Base-by-base conservation (phyloP, 2,888 invertebrate species). In the Amiota minor region DNA sequence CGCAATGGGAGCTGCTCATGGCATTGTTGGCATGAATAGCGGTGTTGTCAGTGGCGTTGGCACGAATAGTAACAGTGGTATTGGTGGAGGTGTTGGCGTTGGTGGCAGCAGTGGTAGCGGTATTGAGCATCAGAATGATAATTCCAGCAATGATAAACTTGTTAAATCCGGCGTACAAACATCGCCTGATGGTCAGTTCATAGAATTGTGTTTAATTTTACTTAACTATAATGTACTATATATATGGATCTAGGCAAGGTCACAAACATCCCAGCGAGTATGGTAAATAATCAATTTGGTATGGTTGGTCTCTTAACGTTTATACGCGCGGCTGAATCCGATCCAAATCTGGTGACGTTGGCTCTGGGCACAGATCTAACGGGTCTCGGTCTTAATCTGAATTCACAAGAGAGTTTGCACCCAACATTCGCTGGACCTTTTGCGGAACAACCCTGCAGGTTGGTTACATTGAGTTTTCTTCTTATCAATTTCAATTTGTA, bases 261-360 rank as follows among this genome's bases (percentile, higher is more conserved):
- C 87, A 97, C 98, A 90, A 98, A 98, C 91, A 99, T 99, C 92
- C 99, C 99, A 77, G 94, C 95, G 81, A 97, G 97, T 89, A 99
- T 99, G 99, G 97, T 99, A 80, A 96, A 96, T 85, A 99, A 99
- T 91, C 99, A 99, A 92, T 99, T 98, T 90, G 99, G 99, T 85
- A 99, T 99, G 92, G 98, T 99, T 81, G 99, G 99, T 67, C 93
- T 99, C 84, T 92, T 99, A 90, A 98, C 99, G 82, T 99, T 99
- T 91, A 98, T 99, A 84, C 93, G 98, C 89, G 98, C 98, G 79
- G 98, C 98, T 77, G 99, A 99, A 91, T 96, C 97, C 74, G 98
- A 99, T 91, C 98, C 97, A 72, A 97, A 97, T 91, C 92, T 99
- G 87, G 98, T 98, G 81, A 97, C 98, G 75, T 91, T 99, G 89